A percentile compares a stretch with the other conserved stretches of the same genome.
Evolutionary conservation across 1,140 invertebrate species (phyloP).

Genomic region (Drosophila parvula): DNA sequence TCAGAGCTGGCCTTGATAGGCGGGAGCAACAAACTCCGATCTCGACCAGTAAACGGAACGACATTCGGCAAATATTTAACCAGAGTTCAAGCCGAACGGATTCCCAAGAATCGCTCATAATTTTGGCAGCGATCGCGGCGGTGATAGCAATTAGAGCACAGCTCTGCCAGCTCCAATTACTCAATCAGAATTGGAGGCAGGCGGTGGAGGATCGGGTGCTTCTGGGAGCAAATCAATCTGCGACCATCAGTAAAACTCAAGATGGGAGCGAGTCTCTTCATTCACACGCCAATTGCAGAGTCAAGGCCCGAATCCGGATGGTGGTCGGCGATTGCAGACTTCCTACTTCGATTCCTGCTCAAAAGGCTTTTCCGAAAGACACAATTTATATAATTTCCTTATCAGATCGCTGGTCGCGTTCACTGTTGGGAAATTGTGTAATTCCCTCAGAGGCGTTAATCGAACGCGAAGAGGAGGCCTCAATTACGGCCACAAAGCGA

Average conservation of each 20-base stretch:
- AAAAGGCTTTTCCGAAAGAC: conserved; percentile 56
- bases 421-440: conserved; percentile 72
- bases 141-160: conserved; percentile 72
- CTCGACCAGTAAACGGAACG: conserved; percentile 29
- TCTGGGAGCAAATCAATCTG: conserved; percentile 57
- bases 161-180: conserved; percentile 58
- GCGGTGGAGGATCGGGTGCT: conserved; percentile 5
- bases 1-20: conserved; percentile 41
- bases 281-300: conserved; percentile 57
- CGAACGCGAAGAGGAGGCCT: conserved; percentile 46
- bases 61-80: conserved; percentile 27
- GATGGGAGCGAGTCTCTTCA: conserved; percentile 31
- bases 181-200: conserved; percentile 39
- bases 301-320: conserved; percentile 31
- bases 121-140: conserved; percentile 63
- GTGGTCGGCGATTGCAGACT: conserved; percentile 67
- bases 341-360: conserved; percentile 49
- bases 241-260: conserved; percentile 35
- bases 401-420: conserved; percentile 56
- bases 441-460: conserved; percentile 64
- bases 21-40: conserved; percentile 67
- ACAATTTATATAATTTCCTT: conserved; percentile 79
- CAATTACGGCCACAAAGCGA: conserved; percentile 67
- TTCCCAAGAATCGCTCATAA: conserved; percentile 51
- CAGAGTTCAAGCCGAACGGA: conserved; percentile 20